phyloP scores from a whole-genome alignment of 2,888 invertebrate species.

The Amblyjoppa proteus region DNA sequence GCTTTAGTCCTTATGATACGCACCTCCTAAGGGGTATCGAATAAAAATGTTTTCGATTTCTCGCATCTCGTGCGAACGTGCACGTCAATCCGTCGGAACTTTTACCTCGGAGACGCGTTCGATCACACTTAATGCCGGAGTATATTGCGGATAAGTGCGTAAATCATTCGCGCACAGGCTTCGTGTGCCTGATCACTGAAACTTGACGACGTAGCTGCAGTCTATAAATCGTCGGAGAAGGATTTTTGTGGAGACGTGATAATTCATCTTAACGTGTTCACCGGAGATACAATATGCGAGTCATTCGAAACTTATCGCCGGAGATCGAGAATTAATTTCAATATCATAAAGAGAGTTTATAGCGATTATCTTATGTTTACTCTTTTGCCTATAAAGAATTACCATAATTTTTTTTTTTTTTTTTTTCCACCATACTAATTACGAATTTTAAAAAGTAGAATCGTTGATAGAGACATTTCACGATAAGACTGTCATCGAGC shows the following conservation, averaged over 20 bases:
- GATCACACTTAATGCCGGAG: slow-evolving; percentile 36
- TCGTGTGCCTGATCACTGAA: background rate
- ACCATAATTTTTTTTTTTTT: background rate
- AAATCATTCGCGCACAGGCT: slow-evolving; percentile 24
- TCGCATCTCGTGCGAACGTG: background rate
- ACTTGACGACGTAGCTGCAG: background rate
- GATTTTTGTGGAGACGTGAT: background rate
- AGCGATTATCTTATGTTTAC: background rate
- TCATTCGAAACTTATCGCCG: background rate
- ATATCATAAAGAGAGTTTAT: background rate
- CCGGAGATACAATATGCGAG: background rate
- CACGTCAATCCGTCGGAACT: slow-evolving; percentile 34
- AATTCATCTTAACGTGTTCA: slow-evolving; percentile 13
- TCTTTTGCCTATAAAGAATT: background rate
- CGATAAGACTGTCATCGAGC: background rate
- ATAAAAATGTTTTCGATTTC: slow-evolving; percentile 14
- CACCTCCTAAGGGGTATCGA: slow-evolving; percentile 7
- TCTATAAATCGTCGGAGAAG: background rate
- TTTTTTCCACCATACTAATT: background rate
- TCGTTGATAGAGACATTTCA: background rate
- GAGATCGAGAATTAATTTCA: background rate
- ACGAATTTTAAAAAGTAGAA: background rate
- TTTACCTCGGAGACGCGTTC: slow-evolving; percentile 59
- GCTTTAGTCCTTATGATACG: background rate
- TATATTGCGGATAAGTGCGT: background rate